Conservation (phyloP, 2,888 invertebrate species). For the Chloromyia formosa region DNA sequence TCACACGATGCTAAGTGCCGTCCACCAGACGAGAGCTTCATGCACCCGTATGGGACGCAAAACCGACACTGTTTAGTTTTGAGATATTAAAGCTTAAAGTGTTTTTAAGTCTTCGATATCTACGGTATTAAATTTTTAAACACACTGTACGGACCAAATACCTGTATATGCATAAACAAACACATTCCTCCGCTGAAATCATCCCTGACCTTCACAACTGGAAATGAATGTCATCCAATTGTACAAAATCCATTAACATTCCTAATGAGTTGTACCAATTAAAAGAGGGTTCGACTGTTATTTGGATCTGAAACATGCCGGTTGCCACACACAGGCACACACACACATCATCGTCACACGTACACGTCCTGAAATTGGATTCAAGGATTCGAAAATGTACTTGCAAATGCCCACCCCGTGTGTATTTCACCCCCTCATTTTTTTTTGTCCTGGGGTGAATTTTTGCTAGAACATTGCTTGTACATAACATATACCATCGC, state of each 20-base stretch:
- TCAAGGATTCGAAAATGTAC: conserved; percentile 12
- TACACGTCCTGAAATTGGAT: conserved; percentile 16
- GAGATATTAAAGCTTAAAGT: too few species aligned
- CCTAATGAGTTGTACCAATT: conserved; percentile 18
- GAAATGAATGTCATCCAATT: neutral
- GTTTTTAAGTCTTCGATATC: too few species aligned
- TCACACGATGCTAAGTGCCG: too few species aligned
- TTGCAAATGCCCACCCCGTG: conserved; percentile 9
- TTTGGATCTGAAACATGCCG: neutral
- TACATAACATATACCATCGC: too few species aligned
- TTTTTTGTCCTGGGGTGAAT: conserved; percentile 6
- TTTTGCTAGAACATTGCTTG: neutral
- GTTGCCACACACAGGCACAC: neutral
- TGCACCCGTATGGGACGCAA: too few species aligned
- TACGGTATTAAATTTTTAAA: too few species aligned
- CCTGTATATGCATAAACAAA: too few species aligned
- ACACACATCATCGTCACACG: neutral
- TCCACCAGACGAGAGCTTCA: too few species aligned
- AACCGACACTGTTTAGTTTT: too few species aligned
- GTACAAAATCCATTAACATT: neutral
- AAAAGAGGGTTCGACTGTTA: conserved; percentile 21
- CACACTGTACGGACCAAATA: too few species aligned
- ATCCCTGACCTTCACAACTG: neutral
- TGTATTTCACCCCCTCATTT: neutral
- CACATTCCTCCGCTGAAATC: too few species aligned